phyloP scores from a whole-genome alignment of 1,140 invertebrate genomes.

The Ceratitis capitata region DNA sequence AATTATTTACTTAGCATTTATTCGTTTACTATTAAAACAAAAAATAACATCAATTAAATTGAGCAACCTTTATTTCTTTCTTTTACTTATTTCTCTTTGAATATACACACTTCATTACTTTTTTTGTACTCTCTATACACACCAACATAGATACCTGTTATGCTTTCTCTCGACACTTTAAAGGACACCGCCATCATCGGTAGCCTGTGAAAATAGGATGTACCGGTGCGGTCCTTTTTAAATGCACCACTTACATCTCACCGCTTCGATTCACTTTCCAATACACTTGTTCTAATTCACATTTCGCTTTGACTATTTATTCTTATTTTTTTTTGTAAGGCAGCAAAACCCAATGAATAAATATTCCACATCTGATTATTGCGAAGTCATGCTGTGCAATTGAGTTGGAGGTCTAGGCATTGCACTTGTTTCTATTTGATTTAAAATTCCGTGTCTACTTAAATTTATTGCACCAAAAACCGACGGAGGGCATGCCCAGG shows the following conservation, averaged over 20 bases:
- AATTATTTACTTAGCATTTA: neutral
- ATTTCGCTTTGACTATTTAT: neutral
- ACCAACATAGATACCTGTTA: neutral
- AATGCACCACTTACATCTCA: neutral
- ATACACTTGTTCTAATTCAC: neutral
- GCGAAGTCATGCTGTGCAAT: slow-evolving; percentile 34
- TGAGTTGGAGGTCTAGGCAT: neutral
- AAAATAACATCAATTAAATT: neutral
- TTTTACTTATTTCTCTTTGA: neutral
- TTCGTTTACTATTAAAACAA: neutral
- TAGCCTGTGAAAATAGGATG: slow-evolving; percentile 32
- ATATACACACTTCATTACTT: neutral
- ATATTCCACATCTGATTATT: neutral
- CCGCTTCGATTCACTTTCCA: neutral
- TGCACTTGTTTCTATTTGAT: slow-evolving; percentile 24
- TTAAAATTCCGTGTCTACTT: neutral
- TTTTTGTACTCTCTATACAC: neutral
- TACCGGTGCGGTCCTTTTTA: neutral
- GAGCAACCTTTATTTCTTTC: neutral
- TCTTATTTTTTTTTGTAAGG: neutral
- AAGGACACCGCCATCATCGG: slow-evolving; percentile 23
- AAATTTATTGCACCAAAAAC: neutral
- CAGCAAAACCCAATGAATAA: neutral
- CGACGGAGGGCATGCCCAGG: neutral
- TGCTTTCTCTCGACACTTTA: neutral